A percentile compares a stretch with the other conserved stretches of the same genome.
Conservation (phyloP, 1,140 invertebrate species). For the Drosophila eugracilis region DNA sequence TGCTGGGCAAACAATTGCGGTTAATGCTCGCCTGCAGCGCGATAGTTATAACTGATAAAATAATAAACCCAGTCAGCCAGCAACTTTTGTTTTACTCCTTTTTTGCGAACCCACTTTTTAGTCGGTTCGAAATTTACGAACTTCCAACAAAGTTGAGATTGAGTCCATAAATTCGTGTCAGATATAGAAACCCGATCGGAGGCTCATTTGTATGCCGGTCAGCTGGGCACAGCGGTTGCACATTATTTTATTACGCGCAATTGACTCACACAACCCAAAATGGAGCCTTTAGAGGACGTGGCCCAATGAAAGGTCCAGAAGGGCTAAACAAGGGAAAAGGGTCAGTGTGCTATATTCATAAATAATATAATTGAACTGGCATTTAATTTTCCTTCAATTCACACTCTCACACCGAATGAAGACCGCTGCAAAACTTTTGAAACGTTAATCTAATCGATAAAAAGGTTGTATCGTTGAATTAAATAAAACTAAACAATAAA, state of each 20-base stretch:
- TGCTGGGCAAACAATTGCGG: slow-evolving; percentile 79
- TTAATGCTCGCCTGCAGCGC: slow-evolving; percentile 64
- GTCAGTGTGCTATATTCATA: slow-evolving; percentile 9
- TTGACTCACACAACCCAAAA: slow-evolving; percentile 52
- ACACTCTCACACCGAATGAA: neutral
- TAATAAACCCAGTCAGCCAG: slow-evolving; percentile 57
- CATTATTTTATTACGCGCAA: slow-evolving; percentile 80
- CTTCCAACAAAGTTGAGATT: slow-evolving; percentile 15
- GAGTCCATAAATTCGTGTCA: slow-evolving; percentile 13
- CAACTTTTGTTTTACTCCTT: neutral
- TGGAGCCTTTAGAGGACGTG: slow-evolving; percentile 26
- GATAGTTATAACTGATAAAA: slow-evolving; percentile 81
- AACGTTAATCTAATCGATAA: no score
- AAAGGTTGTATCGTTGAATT: no score
- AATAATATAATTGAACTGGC: slow-evolving; percentile 25
- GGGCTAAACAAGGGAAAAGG: neutral
- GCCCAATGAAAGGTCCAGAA: slow-evolving; percentile 17
- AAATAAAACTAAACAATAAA: neutral
- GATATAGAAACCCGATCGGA: slow-evolving; percentile 9
- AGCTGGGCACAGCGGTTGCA: slow-evolving; percentile 66
- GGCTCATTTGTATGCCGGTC: slow-evolving; percentile 72
- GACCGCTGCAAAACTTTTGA: no score
- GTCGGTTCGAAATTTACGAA: slow-evolving; percentile 16
- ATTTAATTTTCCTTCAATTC: slow-evolving; percentile 41
- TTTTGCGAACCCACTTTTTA: neutral